These are phyloP conservation scores for Maccullochella peelii DNA, from an alignment of 2,113 vertebrate species.

Conservation along the genomic window DNA sequence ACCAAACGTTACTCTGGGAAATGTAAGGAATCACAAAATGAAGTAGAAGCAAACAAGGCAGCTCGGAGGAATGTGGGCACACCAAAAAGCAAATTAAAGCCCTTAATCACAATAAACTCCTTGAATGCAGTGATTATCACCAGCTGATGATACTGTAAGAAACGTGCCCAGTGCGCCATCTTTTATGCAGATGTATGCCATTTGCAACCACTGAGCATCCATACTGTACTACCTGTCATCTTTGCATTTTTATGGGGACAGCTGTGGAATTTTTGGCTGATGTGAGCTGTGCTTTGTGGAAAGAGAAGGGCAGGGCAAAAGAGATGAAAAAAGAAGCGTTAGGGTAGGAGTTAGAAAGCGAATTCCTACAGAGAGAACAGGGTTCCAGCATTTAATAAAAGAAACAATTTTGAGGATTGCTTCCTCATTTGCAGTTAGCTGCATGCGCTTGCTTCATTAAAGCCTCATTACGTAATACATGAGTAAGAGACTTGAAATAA, in stretches of 20 bases:
- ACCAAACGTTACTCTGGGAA: slow-evolving; percentile 12
- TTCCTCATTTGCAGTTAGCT: slow-evolving; percentile 47
- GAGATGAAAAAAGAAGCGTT: not conserved
- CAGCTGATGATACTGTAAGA: slow-evolving; percentile 43
- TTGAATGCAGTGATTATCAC: slow-evolving; percentile 50
- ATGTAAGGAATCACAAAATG: slow-evolving; percentile 2
- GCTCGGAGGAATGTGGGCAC: slow-evolving; percentile 24
- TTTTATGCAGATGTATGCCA: slow-evolving; percentile 17
- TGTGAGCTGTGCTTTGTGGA: not conserved
- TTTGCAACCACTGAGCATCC: slow-evolving; percentile 19
- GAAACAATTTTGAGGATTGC: slow-evolving; percentile 28
- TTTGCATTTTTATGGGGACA: slow-evolving; percentile 20
- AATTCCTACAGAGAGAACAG: not conserved
- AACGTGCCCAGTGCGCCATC: slow-evolving; percentile 16
- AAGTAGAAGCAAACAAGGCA: slow-evolving; percentile 18
- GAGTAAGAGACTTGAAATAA: slow-evolving; percentile 48
- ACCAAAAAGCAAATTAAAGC: slow-evolving; percentile 50
- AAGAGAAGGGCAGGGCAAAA: not conserved
- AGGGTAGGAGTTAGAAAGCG: not conserved
- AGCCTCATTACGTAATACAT: slow-evolving; percentile 53
- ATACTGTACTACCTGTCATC: slow-evolving; percentile 12
- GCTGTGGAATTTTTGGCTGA: not conserved
- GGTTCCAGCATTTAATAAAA: slow-evolving; percentile 15
- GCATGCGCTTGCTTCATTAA: slow-evolving; percentile 51
- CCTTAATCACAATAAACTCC: slow-evolving; percentile 49